Base-by-base conservation (phyloP, 1,140 invertebrate species). In the Temnothorax nylanderi region DNA sequence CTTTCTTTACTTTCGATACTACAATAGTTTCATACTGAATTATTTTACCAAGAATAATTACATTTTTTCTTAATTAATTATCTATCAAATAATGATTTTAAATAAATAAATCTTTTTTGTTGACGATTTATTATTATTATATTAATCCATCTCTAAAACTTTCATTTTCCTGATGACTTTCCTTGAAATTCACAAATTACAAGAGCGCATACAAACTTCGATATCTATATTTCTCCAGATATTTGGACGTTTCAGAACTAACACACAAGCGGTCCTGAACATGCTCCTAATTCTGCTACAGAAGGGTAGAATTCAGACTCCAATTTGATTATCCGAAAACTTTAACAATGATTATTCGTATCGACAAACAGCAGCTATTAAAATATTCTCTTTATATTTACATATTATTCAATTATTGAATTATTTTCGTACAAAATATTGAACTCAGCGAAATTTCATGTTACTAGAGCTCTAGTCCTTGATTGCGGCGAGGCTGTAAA, bases 241-340 rank as follows among this genome's bases (percentile, higher is more conserved):
- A 51, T 44, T 69, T 16, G 32, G 60, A 49, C 16, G 44, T 51
- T 56, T n/a, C 13, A 71, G 47, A 82, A 21, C 37, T 32, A 71
- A 71, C 11, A 44, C 16, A n/a, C 21, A 13, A 58, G 4, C 10
- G 16, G 32, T 37, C 13, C 5, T 13, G n/a, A 56, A 44, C 21
- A 10, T 37, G 21, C n/a, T 41, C 8, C 18, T 26, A 51, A 82
- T 72, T 74, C 11, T 34, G 41, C 26, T 58, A 8, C 67, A 60
- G 41, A 47, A 47, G 58, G 2, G 26, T 26, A 34, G 18, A 58
- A 10, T 51, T 51, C 13, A 32, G 10, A 58, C 13, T 56, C 1
- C 8, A 26, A 81, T 71, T 82, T 10, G 34, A 82, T 32, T 72
- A 32, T 7, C n/a, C 13, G 8, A 51, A 72, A 81, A 81, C 21